Conservation (phyloP, 2,888 invertebrate species). For the Sesia bembeciformis region DNA sequence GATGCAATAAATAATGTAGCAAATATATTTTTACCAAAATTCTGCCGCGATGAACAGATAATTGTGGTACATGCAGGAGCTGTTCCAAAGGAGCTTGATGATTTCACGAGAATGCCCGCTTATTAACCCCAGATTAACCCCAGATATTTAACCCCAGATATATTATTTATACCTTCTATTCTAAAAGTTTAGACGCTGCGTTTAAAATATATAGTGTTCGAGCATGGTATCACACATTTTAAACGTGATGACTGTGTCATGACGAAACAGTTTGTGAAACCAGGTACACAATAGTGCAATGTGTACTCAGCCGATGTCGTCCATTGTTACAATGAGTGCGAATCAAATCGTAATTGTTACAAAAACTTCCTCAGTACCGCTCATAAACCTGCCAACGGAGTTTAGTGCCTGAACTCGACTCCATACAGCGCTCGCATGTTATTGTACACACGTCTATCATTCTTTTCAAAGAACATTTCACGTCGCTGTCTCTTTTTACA, state of each 20-base stretch:
- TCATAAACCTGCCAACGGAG: conserved; percentile 6
- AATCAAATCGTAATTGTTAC: conserved; percentile 48
- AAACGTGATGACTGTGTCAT: conserved; percentile 35
- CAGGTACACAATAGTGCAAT: conserved; percentile 38
- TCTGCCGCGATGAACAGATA: too few relatives aligned
- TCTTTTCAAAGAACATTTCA: background rate
- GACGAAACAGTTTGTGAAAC: conserved; percentile 47
- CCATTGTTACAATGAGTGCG: conserved; percentile 45
- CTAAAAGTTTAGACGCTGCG: too few relatives aligned
- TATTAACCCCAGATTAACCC: too few relatives aligned
- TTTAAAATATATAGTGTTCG: background rate
- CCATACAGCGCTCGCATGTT: background rate
- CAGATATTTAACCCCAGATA: too few relatives aligned
- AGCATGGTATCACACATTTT: conserved; percentile 1
- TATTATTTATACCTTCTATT: too few relatives aligned
- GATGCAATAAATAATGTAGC: too few relatives aligned
- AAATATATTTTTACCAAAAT: too few relatives aligned
- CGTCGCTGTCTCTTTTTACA: background rate
- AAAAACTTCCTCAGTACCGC: conserved; percentile 23
- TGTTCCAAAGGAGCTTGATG: too few relatives aligned
- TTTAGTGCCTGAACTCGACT: background rate
- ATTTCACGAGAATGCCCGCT: too few relatives aligned
- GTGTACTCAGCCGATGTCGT: conserved; percentile 41
- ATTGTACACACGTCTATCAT: background rate
- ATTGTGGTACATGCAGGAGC: too few relatives aligned